Base-by-base conservation (phyloP, 1,140 invertebrate genomes). In the Drosophila nigromelanica region DNA sequence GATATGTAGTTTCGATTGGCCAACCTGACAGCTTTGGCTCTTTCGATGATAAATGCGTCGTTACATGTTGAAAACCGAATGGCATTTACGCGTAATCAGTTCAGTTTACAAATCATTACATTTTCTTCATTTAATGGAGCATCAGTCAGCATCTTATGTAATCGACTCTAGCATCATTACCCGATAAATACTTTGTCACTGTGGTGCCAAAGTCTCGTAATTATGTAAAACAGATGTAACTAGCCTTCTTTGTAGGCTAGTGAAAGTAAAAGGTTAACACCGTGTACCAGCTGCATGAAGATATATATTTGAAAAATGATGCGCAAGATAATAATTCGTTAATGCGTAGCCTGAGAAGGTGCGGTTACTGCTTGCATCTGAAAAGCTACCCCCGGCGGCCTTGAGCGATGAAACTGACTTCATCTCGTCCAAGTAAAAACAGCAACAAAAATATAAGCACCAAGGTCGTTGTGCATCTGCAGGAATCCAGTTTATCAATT, bases 401-500 rank as follows among this genome's bases (percentile, higher is more conserved):
- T 80, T 73, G 56, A 60, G 61, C 14, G 11, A 21, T 40, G 24
- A 50, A 55, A 15, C 21, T 47, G 43, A 47, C 37, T 58, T 64
- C 45, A 15, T 37, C 30, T 33, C 14, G 47, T 24, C 15, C 12
- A 40, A 54, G 35, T 47, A 30, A 30, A 47, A 37, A 50, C 30
- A 51, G 59, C 47, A 51, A 64, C 47, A 58, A 54, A 74, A 70
- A 50, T 27, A 55, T 33, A 59, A 73, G n/a, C 66, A 18, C 21
- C 60, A 82, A 82, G 79, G 79, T 83, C 76, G 51, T 74, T 61
- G 63, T 30, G 64, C 80, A 75, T 83, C 79, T 83, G 60, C 75
- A 45, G 50, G 72, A 81, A 78, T 83, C 79, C 80, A 76, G 76
- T 83, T 82, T 82, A 63, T 76, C 21, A 27, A 35, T 56, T 68